phyloP scores from a whole-genome alignment of 2,113 vertebrate genomes.

The Embiotoca jacksoni region DNA sequence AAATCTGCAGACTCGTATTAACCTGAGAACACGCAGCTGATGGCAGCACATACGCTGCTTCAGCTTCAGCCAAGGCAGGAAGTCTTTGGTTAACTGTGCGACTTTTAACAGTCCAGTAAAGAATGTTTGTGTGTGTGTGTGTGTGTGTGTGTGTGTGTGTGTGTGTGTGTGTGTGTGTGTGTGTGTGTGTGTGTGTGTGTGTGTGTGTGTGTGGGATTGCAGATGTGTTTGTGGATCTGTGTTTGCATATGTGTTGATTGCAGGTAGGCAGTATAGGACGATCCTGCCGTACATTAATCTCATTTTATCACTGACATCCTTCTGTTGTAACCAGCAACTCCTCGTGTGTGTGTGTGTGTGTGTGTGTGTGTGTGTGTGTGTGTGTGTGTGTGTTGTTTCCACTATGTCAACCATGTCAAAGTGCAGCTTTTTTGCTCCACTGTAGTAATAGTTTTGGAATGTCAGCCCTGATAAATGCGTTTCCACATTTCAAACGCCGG shows the following conservation, averaged over 20 bases:
- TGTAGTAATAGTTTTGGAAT: constrained; percentile 65
- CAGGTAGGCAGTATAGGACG: too few species aligned
- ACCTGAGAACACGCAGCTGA: constrained; percentile 49
- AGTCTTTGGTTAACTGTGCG: constrained; percentile 51
- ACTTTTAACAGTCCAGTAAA: constrained; percentile 60
- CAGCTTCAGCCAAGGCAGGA: constrained; percentile 48
- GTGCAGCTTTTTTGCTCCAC: constrained; percentile 30
- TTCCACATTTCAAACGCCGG: constrained; percentile 1
- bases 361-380: too few species aligned
- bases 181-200: neutral
- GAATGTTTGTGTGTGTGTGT: neutral
- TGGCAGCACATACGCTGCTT: constrained; percentile 41
- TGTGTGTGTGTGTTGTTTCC: constrained; percentile 49
- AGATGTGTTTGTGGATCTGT: too few species aligned
- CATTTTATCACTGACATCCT: constrained; percentile 1
- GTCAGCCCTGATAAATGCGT: constrained; percentile 17
- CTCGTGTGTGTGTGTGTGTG: constrained; percentile 3
- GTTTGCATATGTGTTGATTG: too few species aligned
- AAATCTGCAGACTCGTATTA: constrained; percentile 38
- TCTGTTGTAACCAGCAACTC: neutral
- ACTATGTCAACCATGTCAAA: constrained; percentile 38
- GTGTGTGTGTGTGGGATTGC: constrained; percentile 3
- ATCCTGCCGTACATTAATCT: neutral
- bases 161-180: neutral
- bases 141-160: constrained; percentile 19